Evolutionary conservation across 2,797 vertebrate genomes (phyloP).

Genomic region (Harpagifer antarcticus): DNA sequence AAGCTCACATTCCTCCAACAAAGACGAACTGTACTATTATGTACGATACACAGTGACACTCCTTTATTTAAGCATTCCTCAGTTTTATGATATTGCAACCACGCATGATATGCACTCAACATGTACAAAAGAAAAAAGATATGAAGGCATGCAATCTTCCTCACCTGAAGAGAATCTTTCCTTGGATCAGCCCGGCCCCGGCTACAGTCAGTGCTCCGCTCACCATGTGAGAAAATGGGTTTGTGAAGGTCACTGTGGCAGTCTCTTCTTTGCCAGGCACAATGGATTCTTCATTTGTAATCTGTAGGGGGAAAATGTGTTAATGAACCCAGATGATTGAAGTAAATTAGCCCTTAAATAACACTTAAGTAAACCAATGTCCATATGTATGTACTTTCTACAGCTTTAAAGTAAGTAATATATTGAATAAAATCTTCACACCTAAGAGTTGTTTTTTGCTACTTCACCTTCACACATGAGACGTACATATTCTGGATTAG

Average conservation of each 20-base stretch:
- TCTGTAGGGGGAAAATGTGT: constrained; percentile 54
- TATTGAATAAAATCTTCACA: background rate
- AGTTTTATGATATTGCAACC: background rate
- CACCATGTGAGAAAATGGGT: constrained; percentile 72
- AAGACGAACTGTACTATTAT: background rate
- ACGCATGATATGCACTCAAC: background rate
- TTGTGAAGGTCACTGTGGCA: constrained; percentile 77
- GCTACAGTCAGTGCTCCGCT: constrained; percentile 73
- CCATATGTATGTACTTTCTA: background rate
- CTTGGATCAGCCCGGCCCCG: constrained; percentile 75
- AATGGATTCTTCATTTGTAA: constrained; percentile 58
- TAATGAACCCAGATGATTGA: constrained; percentile 3
- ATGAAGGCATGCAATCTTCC: constrained; percentile 2
- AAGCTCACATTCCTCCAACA: constrained; percentile 28
- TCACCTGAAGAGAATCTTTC: constrained; percentile 74
- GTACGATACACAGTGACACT: constrained; percentile 14
- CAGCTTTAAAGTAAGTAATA: background rate
- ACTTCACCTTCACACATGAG: background rate
- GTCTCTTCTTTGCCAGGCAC: constrained; percentile 42
- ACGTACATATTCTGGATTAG: background rate
- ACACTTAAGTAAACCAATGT: background rate
- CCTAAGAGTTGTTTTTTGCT: background rate
- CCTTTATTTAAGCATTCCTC: constrained; percentile 16
- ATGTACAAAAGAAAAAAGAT: background rate
- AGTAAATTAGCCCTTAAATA: background rate